Evolutionary conservation across 2,888 invertebrate species (phyloP), one percentile per base, ranked within the genome.

Genomic region (Druceiella hillmani): DNA sequence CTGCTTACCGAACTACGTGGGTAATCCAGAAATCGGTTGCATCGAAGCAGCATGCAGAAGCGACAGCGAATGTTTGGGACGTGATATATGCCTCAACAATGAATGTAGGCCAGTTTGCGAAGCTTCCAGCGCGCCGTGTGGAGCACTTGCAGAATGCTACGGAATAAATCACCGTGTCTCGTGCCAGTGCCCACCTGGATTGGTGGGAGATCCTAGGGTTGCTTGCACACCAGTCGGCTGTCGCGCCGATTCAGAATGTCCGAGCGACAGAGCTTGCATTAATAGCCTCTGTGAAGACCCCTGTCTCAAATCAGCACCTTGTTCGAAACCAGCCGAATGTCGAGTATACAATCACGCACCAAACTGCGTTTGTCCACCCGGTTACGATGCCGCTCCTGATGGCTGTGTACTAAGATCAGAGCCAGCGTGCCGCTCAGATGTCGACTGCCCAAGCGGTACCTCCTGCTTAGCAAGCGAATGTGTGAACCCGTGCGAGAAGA

Each of bases 391-490:
- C 52, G 73, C 74, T 17, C 69, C 74, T 33, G 69, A 66, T 17
- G 78, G 78, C 27, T 88, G 87, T 52, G 58, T 65, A 20, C 69
- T 70, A 55, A 70, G 75, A 40, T 72, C 68, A 27, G 74, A 74
- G 43, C 72, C 72, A 16, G 76, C 77, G 46, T 94, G 93, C 55
- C 76, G 75, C 48, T 78, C 76, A 40, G 92, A 93, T 56, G 71
- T 74, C 2, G 89, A 92, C 39, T 93, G 93, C 58, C 85, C 88
- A 38, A 79, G 81, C 2, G 83, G 86, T 55, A 81, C 81, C 1
- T 88, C 89, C 4, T 93, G 93, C 54, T 79, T 93, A 49, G 79
- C 82, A 39, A 78, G 79, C 7, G 79, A 83, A 53, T 93, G 93
- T 56, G 78, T 85, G 4, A 86, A 92, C 60, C 90, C 92, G 7